Conservation (phyloP, 2,113 vertebrate genomes). For the Bambusicola thoracicus region DNA sequence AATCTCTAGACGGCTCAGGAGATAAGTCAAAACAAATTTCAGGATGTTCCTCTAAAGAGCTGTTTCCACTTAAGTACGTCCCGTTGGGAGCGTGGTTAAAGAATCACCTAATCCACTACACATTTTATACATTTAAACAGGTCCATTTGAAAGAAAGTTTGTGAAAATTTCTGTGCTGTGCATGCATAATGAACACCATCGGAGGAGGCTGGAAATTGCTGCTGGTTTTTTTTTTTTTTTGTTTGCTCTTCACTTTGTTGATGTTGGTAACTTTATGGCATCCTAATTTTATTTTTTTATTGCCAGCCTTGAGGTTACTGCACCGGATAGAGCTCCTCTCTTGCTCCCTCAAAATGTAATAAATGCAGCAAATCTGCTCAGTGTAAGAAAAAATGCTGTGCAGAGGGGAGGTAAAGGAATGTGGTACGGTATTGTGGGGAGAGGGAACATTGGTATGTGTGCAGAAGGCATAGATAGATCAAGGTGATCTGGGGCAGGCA, state of each 20-base stretch:
- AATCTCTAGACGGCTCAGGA: constrained; percentile 57
- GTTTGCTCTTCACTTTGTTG: not conserved
- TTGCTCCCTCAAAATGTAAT: not conserved
- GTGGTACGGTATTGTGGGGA: not conserved
- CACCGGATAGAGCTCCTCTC: not conserved
- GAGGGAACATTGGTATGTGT: not conserved
- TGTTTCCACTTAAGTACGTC: constrained; percentile 58
- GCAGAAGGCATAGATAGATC: not conserved
- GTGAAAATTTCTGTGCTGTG: constrained; percentile 1
- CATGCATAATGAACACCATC: not conserved
- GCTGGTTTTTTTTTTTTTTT: not conserved
- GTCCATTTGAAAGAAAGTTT: constrained; percentile 58
- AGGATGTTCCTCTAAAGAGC: constrained; percentile 72
- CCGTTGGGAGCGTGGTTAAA: constrained; percentile 46
- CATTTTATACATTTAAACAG: constrained; percentile 63
- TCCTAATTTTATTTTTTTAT: not conserved
- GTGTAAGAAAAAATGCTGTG: not conserved
- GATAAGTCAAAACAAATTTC: constrained; percentile 71
- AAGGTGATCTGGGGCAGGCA: not conserved
- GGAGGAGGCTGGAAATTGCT: constrained; percentile 11
- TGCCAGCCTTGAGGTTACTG: not conserved
- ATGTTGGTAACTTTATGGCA: constrained; percentile 1
- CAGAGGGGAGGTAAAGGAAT: not conserved
- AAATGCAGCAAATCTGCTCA: not conserved
- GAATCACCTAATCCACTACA: constrained; percentile 48